phyloP scores from a whole-genome alignment of 1,140 invertebrate genomes.

The Brachionus asplanchnoidis region DNA sequence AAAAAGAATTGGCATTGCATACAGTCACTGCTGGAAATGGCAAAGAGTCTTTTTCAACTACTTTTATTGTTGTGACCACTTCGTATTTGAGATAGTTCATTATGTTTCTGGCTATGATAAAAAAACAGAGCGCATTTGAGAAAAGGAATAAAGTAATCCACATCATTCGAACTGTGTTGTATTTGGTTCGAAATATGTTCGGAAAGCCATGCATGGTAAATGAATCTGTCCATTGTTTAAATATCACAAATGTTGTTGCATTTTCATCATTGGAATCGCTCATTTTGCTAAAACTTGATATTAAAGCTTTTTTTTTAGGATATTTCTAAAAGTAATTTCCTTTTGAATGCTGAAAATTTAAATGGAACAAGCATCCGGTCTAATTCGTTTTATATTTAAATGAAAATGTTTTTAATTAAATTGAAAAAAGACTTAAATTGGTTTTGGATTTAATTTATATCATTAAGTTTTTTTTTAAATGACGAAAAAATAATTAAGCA shows the following conservation, averaged over 20 bases:
- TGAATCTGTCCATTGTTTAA: background rate
- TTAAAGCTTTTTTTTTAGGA: background rate
- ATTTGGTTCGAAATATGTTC: background rate
- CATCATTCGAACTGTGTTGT: background rate
- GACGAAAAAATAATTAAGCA: too few relatives aligned
- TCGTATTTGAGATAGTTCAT: background rate
- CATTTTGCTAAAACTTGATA: background rate
- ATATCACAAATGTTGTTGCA: background rate
- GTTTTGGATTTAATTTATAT: too few relatives aligned
- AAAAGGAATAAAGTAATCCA: background rate
- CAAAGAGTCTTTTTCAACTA: background rate
- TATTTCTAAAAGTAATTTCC: background rate
- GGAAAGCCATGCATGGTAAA: conserved; percentile 21
- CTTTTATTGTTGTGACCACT: background rate
- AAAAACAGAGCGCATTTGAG: background rate
- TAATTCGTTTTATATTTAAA: background rate
- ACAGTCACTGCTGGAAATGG: conserved; percentile 31
- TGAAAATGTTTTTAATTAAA: too few relatives aligned
- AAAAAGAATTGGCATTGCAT: background rate
- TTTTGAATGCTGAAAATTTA: background rate
- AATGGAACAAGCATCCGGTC: background rate
- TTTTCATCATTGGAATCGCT: background rate
- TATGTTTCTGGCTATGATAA: background rate
- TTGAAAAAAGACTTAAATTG: too few relatives aligned
- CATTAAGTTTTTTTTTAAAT: too few relatives aligned